These are phyloP conservation scores for Ia io DNA, from an alignment of 2,113 vertebrate genomes.

Conservation along the genomic window DNA sequence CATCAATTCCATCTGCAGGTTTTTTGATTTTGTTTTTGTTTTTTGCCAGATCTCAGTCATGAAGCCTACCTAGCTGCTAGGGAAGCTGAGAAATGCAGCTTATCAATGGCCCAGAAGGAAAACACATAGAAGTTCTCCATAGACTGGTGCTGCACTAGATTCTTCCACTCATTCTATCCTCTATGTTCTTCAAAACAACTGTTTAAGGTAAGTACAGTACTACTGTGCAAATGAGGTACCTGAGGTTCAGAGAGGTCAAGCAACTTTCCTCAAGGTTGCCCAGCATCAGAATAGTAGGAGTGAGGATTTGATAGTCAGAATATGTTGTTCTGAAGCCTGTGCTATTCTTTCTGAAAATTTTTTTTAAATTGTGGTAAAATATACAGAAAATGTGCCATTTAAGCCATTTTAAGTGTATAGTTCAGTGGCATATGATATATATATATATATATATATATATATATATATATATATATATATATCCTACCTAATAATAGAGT, in stretches of 20 bases:
- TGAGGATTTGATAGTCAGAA: not conserved
- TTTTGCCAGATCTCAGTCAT: not conserved
- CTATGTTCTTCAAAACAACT: not conserved
- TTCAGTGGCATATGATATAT: not conserved
- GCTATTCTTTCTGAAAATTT: not conserved
- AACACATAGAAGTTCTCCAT: not conserved
- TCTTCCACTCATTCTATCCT: not conserved
- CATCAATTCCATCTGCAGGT: not conserved
- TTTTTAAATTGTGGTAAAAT: not conserved
- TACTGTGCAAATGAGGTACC: not conserved
- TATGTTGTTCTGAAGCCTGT: not conserved
- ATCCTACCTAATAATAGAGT: too few species aligned
- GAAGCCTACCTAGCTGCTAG: not conserved
- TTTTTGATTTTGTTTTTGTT: not conserved
- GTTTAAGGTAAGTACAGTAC: not conserved
- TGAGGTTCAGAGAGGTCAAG: not conserved
- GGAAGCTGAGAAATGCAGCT: not conserved
- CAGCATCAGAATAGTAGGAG: not conserved
- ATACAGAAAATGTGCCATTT: not conserved
- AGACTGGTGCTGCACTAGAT: rapidly evolving
- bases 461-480: too few species aligned
- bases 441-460: too few species aligned
- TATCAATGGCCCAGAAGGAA: too few species aligned
- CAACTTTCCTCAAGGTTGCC: not conserved
- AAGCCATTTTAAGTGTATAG: not conserved